Base-by-base conservation (phyloP, 2,797 vertebrate genomes). In the Malurus splendens region DNA sequence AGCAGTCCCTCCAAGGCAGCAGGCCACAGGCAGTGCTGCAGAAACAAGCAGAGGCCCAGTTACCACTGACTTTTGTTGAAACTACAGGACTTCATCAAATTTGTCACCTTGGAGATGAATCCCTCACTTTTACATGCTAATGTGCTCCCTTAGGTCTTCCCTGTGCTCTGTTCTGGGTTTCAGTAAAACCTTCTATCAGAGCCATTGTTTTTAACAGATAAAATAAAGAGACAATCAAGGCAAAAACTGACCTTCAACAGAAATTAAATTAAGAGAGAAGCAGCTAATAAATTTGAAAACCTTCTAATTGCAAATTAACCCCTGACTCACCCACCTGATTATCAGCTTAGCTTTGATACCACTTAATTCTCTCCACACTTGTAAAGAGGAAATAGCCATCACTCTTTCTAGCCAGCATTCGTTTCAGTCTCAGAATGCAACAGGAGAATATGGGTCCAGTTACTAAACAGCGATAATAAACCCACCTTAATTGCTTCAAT, bases 401-500 rank as follows among this genome's bases (percentile, higher is more conserved):
- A 41, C 38, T 92, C 86, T 86, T 73, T 51, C 48, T 66, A 56
- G 10, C 36, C 81, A 86, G 41, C 9, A 28, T 52, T 51, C 77
- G n/a, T 57, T 88, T 93, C 80, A 60, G 0, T 86, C 72, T 38
- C 75, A 76, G 61, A 82, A 86, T 90, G 86, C 30, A 90, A 82
- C 50, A 78, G 64, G 44, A 91, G 74, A 90, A 89, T 93, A 89
- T 66, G 71, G 65, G 32, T 72, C 90, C 88, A 93, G 84, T 92
- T 86, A 92, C 82, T 96, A 86, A 93, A 92, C 42, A 79, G 70
- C 0, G 28, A 92, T 94, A 95, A 96, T 91, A 96, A 94, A 90
- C 83, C 68, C 82, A 91, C 90, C 77, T 95, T 93, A 96, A 97
- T 94, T 95, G 86, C 75, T 92, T 90, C 87, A 83, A 64, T 93